Evolutionary conservation across 2,113 vertebrate species (phyloP), one percentile per base, ranked within the genome.

Genomic region (Hippocampus guttulatus): DNA sequence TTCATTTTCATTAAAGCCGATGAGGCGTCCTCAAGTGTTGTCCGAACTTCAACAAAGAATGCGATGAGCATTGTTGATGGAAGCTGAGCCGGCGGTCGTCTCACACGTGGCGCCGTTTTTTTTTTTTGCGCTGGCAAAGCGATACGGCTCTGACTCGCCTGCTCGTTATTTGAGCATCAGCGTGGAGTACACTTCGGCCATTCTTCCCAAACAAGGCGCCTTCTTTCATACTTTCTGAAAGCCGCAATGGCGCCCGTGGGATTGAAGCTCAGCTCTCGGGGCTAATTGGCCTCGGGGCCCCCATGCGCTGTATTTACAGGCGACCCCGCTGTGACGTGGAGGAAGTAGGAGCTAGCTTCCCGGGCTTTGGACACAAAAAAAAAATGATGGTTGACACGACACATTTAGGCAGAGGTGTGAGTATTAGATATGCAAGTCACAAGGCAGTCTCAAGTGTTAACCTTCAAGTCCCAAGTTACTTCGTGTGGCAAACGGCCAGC

Each of bases 221-320:
- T 79, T 75, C 21, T 68, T 63, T 81, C 77, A 79, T 85, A 71
- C 79, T 80, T 81, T 69, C 65, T 82, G 79, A 86, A 87, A 88
- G 84, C 78, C 69, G 52, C 71, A 85, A 85, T 63, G 41, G 60
- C 71, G 3, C 87, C 77, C 75, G 30, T 43, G 87, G 84, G 89
- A 83, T 67, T n/a, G 15, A 62, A 74, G 85, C 84, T 89, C 80
- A 85, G 88, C 89, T 86, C 82, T 86, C 43, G 16, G 58, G 86
- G 67, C 86, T 90, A 90, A 91, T 90, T 90, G 90, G 88, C 83
- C 85, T 82, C 40, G 23, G 85, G 85, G 82, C 78, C 58, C 18
- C 81, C 84, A 83, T 60, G 70, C 76, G 74, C 74, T 51, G 79
- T 88, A 86, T 90, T 90, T 88, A 90, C 85, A 70, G 75, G 70